Conservation (phyloP, 2,113 vertebrate genomes). For the Promerops cafer region DNA sequence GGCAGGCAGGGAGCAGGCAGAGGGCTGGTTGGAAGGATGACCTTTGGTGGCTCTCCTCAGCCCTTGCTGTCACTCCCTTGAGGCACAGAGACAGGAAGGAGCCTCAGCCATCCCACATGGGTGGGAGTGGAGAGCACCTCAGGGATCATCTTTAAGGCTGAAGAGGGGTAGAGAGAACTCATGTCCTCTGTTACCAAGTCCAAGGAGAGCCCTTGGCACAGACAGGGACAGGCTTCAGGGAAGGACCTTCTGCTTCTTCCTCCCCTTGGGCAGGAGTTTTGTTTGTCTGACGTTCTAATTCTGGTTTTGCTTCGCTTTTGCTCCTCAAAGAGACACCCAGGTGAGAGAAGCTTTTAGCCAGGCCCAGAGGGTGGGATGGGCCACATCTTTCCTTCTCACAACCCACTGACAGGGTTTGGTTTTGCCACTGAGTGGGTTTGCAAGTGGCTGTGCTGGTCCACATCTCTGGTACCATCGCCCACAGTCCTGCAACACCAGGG, state of each 20-base stretch:
- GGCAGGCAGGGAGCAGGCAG: neutral
- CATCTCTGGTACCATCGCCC: neutral
- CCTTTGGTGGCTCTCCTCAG: neutral
- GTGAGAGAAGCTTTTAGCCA: neutral
- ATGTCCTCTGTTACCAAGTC: neutral
- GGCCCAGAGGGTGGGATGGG: neutral
- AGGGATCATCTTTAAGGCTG: neutral
- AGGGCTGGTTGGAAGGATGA: neutral
- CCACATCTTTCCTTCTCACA: neutral
- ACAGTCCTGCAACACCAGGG: neutral
- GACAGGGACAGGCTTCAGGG: neutral
- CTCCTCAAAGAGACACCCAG: neutral
- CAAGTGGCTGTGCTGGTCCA: neutral
- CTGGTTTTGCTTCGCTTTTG: neutral
- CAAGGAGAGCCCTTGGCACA: neutral
- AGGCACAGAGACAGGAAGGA: rapidly evolving
- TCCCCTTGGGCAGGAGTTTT: neutral
- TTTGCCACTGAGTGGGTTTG: neutral
- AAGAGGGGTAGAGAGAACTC: neutral
- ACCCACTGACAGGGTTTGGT: neutral
- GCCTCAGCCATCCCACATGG: neutral
- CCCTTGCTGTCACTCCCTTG: neutral
- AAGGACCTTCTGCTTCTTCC: neutral
- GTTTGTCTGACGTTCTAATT: neutral
- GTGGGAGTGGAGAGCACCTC: neutral